A percentile compares a stretch with the other conserved stretches of the same genome.
Conservation (phyloP, 2,797 vertebrate genomes). For the Mormyrops attenuatus region DNA sequence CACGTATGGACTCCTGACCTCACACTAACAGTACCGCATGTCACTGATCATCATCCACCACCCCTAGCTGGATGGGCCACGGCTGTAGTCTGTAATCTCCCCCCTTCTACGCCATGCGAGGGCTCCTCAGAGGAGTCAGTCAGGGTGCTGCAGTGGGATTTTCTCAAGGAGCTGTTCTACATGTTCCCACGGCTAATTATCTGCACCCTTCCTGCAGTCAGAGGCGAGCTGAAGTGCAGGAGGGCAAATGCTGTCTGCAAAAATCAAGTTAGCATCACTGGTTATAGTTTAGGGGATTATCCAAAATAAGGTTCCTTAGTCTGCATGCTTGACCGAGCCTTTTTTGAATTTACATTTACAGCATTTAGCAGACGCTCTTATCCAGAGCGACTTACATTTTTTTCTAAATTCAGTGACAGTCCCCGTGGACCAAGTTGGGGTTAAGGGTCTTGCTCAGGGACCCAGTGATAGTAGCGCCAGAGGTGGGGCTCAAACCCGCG, state of each 20-base stretch:
- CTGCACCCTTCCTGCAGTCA: not conserved
- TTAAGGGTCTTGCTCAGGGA: too few species aligned
- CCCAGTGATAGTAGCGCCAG: too few species aligned
- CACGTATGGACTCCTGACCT: not conserved
- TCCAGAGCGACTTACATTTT: too few species aligned
- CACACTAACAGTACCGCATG: not conserved
- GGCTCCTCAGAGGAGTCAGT: not conserved
- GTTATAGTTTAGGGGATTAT: not conserved
- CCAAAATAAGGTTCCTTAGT: not conserved
- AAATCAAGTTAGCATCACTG: not conserved
- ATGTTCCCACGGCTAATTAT: not conserved
- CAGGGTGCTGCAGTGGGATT: not conserved
- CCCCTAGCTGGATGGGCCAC: not conserved
- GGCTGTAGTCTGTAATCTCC: not conserved
- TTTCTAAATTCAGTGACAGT: too few species aligned
- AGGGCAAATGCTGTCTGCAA: not conserved
- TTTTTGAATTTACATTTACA: not conserved
- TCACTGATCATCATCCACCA: not conserved
- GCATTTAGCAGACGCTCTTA: too few species aligned
- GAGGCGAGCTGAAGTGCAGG: not conserved
- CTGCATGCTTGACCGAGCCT: not conserved
- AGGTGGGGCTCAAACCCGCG: too few species aligned
- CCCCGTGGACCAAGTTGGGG: too few species aligned
- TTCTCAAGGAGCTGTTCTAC: not conserved
- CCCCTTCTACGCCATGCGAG: not conserved